Evolutionary conservation across 2,888 invertebrate species (phyloP).

Genomic region (Agonum fuliginosum): DNA sequence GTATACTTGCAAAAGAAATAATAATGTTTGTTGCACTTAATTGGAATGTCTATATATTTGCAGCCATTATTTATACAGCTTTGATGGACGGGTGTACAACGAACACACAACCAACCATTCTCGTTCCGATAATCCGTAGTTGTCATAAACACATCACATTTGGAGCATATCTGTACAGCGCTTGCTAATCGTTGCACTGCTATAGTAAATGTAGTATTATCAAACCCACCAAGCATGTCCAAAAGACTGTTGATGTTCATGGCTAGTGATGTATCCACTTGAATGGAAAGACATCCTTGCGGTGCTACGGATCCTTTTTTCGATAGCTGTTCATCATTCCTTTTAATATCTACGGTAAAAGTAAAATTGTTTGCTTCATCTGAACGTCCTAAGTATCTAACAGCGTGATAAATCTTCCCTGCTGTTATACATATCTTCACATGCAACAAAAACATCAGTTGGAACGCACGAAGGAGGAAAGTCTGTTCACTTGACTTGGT

Average conservation of each 20-base stretch:
- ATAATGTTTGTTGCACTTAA: neutral
- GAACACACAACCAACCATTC: neutral
- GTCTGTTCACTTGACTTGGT: neutral
- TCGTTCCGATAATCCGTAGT: neutral
- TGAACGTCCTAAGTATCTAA: neutral
- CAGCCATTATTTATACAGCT: neutral
- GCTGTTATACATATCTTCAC: conserved; percentile 1
- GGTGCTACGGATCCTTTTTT: neutral
- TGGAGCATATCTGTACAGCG: neutral
- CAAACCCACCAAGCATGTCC: neutral
- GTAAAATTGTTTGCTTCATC: neutral
- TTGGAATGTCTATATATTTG: neutral
- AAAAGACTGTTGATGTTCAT: neutral
- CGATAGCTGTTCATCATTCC: neutral
- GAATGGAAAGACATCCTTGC: no score
- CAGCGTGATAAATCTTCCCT: conserved; percentile 10
- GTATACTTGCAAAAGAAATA: conserved; percentile 1
- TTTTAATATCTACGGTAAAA: neutral
- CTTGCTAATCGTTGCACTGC: neutral
- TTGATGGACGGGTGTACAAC: neutral
- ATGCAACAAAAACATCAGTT: conserved; percentile 10
- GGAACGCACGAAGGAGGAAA: neutral
- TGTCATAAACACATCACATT: neutral
- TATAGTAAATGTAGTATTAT: conserved; percentile 2
- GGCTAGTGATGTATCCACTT: neutral